phyloP scores from a whole-genome alignment of 2,113 vertebrate species.

The Monarcha castaneiventris region DNA sequence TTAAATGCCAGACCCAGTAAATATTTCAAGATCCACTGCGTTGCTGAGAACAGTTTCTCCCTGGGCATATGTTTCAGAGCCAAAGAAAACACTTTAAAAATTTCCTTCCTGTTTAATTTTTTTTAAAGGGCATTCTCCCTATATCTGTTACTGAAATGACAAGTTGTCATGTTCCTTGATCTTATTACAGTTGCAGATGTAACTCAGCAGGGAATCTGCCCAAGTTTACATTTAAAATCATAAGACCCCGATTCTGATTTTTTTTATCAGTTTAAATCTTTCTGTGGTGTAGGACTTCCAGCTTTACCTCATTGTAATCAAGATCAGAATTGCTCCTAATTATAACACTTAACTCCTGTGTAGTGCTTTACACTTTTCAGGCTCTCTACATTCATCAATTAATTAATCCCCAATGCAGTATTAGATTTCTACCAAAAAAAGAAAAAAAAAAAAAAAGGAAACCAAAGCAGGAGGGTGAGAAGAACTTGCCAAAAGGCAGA shows the following conservation, averaged over 20 bases:
- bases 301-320: constrained; percentile 60
- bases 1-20: constrained; percentile 67
- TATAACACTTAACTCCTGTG: constrained; percentile 45
- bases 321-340: constrained; percentile 58
- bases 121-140: constrained; percentile 65
- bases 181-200: constrained; percentile 65
- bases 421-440: neutral
- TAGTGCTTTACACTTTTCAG: constrained; percentile 52
- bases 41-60: constrained; percentile 57
- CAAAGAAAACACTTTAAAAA: constrained; percentile 60
- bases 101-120: constrained; percentile 67
- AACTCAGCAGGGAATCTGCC: constrained; percentile 64
- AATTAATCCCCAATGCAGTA: constrained; percentile 31
- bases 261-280: constrained; percentile 35
- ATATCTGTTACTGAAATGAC: constrained; percentile 62
- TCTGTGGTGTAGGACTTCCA: constrained; percentile 33
- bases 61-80: constrained; percentile 56
- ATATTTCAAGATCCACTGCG: constrained; percentile 66
- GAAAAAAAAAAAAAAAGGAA: neutral
- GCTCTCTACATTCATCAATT: constrained; percentile 24
- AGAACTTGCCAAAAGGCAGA: neutral
- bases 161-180: constrained; percentile 66
- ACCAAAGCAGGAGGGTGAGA: neutral
- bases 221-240: constrained; percentile 55
- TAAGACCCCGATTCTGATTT: constrained; percentile 25